These are phyloP conservation scores for Gambusia affinis DNA, from an alignment of 2,113 vertebrate genomes.

Conservation along the genomic window DNA sequence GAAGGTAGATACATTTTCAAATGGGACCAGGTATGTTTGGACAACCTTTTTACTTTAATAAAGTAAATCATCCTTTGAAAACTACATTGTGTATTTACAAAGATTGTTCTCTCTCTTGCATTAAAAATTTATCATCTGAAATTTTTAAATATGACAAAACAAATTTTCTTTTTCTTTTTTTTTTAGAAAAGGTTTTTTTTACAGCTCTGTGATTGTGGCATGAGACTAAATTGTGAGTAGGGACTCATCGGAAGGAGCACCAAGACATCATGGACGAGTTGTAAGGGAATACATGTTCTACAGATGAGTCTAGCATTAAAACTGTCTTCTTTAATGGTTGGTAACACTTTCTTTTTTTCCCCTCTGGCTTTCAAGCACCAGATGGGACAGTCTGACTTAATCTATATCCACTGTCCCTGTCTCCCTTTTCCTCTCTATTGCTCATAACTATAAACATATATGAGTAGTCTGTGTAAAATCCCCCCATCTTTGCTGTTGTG, in stretches of 20 bases:
- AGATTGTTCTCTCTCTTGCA: background rate
- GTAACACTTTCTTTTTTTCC: background rate
- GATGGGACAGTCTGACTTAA: constrained; percentile 56
- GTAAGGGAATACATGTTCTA: background rate
- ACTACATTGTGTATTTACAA: background rate
- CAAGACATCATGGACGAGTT: background rate
- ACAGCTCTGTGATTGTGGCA: background rate
- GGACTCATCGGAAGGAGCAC: background rate
- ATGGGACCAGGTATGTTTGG: too few relatives aligned
- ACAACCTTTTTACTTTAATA: background rate
- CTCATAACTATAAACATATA: constrained; percentile 61
- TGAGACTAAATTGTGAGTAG: background rate
- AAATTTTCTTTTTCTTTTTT: too few relatives aligned
- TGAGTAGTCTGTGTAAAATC: constrained; percentile 66
- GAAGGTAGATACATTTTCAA: too few relatives aligned
- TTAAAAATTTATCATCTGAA: background rate
- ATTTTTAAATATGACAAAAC: background rate
- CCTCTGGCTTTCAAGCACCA: constrained; percentile 16
- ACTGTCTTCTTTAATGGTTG: background rate
- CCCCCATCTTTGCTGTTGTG: constrained; percentile 47
- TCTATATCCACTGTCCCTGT: constrained; percentile 57
- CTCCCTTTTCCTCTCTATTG: constrained; percentile 46
- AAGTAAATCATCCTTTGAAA: background rate
- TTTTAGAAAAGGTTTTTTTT: too few relatives aligned
- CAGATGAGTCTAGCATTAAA: background rate